Base-by-base conservation (phyloP, 2,113 vertebrate species). In the Mormyrus lacerda region DNA sequence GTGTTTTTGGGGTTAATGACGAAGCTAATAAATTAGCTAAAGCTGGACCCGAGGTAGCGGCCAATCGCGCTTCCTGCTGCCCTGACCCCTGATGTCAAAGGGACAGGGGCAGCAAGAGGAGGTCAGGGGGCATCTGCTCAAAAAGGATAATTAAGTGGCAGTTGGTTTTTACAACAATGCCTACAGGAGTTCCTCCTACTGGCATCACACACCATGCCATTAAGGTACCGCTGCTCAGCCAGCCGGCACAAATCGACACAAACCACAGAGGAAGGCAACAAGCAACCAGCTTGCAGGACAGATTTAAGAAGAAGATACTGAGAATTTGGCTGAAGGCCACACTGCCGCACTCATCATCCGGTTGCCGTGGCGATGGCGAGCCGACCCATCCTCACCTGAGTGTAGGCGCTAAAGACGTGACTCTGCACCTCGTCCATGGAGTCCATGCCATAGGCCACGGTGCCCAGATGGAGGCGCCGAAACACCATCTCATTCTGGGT, bases 401-500 rank as follows among this genome's bases (percentile, higher is more conserved):
- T 99, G 91, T 99, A 99, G 44, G 98, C 95, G 10, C 97, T 99
- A 92, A 99, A 99, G 50, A 99, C 97, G 85, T 99, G 98, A 92
- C 98, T 99, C 91, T 99, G 98, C 0, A 99, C 98, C 94, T 99
- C 98, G 9, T 99, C 98, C 98, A 99, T 99, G 0, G 98, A 99
- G 94, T 99, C 98, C 91, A 99, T 96, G 27, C 98, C 98, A 0
- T 99, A 99, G 0, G 98, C 98, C 88, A 99, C 98, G 0, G 98
- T 99, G 2, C 98, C 98, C 65, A 99, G 97, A 69, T 99, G 98
- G 10, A 99, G 97, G 0, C 98, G 95, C 55, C 98, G 96, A 94
- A 99, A 99, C 90, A 99, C 97, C 98, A 99, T 99, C 94, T 99
- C 98, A 0, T 99, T 99, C 93, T 98, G 98, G 0, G 98, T 99